phyloP scores from a whole-genome alignment of 2,113 vertebrate species.

The Chelonoidis abingdonii region DNA sequence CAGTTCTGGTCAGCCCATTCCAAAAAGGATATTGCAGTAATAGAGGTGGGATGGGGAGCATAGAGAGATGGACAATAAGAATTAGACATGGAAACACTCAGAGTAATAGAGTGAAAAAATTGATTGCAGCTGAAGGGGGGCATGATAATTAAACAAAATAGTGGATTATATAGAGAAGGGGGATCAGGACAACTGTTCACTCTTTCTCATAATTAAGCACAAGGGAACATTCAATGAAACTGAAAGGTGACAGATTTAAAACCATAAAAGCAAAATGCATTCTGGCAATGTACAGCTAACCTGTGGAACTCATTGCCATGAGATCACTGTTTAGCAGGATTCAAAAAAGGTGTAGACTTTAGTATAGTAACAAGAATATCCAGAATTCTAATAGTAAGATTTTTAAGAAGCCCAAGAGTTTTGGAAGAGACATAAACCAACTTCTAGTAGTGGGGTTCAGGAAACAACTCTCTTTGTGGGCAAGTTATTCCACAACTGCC shows the following conservation, averaged over 20 bases:
- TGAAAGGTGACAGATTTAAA: not conserved
- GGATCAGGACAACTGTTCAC: too few relatives aligned
- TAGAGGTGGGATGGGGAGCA: not conserved
- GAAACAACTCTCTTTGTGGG: accelerated
- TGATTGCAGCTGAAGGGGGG: too few relatives aligned
- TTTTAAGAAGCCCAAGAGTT: not conserved
- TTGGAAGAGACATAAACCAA: not conserved
- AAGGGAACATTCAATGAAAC: not conserved
- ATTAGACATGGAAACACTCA: not conserved
- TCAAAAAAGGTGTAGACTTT: not conserved
- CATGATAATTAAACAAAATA: too few relatives aligned
- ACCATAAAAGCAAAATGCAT: not conserved
- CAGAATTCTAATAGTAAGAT: too few relatives aligned
- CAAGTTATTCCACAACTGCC: accelerated
- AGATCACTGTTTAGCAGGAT: not conserved
- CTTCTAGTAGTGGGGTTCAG: accelerated
- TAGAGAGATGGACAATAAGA: not conserved
- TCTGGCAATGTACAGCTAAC: too few relatives aligned
- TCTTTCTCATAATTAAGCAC: not conserved
- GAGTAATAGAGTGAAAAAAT: too few relatives aligned
- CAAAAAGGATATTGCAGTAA: not conserved
- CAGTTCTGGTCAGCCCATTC: not conserved
- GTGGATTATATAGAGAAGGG: too few relatives aligned
- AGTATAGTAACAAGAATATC: not conserved
- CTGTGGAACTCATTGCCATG: too few relatives aligned